Evolutionary conservation across 2,888 invertebrate genomes (phyloP).

Genomic region (Mimachlamys varia): DNA sequence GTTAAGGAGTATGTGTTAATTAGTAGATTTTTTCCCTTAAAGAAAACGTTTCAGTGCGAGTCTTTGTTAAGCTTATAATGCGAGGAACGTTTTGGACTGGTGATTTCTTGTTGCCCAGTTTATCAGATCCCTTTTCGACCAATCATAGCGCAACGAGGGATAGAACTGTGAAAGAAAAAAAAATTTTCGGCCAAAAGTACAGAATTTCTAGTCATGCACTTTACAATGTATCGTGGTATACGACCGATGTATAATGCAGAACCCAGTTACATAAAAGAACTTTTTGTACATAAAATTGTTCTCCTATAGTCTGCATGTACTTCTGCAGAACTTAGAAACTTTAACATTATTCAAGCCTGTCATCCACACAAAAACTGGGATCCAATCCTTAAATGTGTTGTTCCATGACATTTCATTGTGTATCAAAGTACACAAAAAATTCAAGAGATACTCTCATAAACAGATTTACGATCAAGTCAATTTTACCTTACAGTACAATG

Average conservation of each 20-base stretch:
- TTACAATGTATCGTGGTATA: background rate
- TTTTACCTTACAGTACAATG: too few relatives aligned
- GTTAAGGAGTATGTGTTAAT: background rate
- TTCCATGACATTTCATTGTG: too few relatives aligned
- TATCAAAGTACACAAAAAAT: too few relatives aligned
- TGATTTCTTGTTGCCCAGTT: background rate
- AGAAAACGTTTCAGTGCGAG: background rate
- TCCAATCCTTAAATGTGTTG: background rate
- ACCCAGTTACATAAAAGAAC: background rate
- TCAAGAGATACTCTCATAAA: too few relatives aligned
- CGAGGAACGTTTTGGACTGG: background rate
- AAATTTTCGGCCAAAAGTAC: constrained; percentile 12
- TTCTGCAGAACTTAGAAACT: background rate
- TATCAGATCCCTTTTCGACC: background rate
- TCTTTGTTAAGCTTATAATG: background rate
- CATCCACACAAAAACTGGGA: background rate
- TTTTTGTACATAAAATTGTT: background rate
- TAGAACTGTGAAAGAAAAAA: background rate
- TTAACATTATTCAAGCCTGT: background rate
- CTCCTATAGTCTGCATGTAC: background rate
- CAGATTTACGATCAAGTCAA: too few relatives aligned
- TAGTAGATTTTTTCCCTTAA: background rate
- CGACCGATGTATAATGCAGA: background rate
- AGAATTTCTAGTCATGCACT: background rate
- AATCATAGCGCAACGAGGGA: background rate